A percentile compares a stretch with the other conserved stretches of the same genome.
These are phyloP conservation scores for Ageneiosus marmoratus DNA, from an alignment of 2,113 vertebrate genomes.

Conservation along the genomic window DNA sequence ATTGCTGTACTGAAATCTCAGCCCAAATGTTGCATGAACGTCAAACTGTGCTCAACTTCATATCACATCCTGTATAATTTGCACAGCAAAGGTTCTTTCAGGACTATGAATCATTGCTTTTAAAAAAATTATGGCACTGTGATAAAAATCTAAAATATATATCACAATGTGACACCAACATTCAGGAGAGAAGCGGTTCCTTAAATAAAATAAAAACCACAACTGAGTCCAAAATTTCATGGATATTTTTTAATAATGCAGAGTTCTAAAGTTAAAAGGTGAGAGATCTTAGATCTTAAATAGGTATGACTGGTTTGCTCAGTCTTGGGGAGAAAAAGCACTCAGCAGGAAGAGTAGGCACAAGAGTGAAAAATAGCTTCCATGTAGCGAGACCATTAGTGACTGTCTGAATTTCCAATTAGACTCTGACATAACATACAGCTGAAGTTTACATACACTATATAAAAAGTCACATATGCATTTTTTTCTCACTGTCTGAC, in stretches of 20 bases:
- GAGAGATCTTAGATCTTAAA: not conserved
- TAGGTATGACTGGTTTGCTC: too few species aligned
- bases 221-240: not conserved
- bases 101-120: not conserved
- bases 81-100: not conserved
- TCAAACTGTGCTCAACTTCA: not conserved
- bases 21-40: not conserved
- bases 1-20: too few species aligned
- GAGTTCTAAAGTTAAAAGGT: not conserved
- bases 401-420: not conserved
- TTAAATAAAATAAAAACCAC: not conserved
- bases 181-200: not conserved
- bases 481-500: too few species aligned
- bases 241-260: not conserved
- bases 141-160: not conserved
- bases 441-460: too few species aligned
- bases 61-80: not conserved
- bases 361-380: constrained; percentile 5
- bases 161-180: not conserved
- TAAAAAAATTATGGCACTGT: not conserved
- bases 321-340: not conserved
- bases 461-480: too few species aligned
- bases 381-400: constrained; percentile 8
- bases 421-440: not conserved
- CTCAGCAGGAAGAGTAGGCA: constrained; percentile 11